phyloP scores from a whole-genome alignment of 2,113 vertebrate species.

The Cyrtonyx montezumae region DNA sequence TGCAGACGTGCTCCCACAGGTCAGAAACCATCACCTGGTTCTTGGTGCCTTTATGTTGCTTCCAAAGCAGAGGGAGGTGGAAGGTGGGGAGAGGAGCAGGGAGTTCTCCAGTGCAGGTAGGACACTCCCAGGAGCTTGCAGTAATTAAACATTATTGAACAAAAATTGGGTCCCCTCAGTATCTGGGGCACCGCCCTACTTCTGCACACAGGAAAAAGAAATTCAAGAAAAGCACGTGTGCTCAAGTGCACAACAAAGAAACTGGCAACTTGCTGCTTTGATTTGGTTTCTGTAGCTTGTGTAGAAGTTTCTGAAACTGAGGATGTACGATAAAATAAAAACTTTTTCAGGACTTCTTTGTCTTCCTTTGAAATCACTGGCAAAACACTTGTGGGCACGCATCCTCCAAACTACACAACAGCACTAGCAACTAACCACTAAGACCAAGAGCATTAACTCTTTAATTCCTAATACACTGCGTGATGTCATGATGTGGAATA shows the following conservation, averaged over 20 bases:
- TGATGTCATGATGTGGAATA: too few relatives aligned
- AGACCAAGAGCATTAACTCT: too few relatives aligned
- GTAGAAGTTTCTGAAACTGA: not conserved
- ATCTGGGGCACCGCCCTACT: not conserved
- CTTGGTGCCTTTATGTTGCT: not conserved
- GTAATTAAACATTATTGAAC: accelerated
- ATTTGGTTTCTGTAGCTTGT: not conserved
- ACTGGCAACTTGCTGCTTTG: not conserved
- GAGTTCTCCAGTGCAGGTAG: not conserved
- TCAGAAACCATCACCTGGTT: not conserved
- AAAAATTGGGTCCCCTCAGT: not conserved
- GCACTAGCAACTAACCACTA: not conserved
- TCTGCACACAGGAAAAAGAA: not conserved
- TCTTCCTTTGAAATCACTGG: not conserved
- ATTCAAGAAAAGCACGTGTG: not conserved
- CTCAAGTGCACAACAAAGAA: not conserved
- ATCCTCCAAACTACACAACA: not conserved
- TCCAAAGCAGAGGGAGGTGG: not conserved
- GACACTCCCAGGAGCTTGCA: not conserved
- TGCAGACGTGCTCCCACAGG: not conserved
- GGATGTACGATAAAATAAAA: not conserved
- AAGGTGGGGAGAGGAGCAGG: not conserved
- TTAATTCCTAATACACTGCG: too few relatives aligned
- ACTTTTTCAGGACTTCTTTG: not conserved
- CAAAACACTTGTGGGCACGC: not conserved